Evolutionary conservation across 1,140 invertebrate species (phyloP), one percentile per base, ranked within the genome.

Genomic region (Tetraneura akinire): DNA sequence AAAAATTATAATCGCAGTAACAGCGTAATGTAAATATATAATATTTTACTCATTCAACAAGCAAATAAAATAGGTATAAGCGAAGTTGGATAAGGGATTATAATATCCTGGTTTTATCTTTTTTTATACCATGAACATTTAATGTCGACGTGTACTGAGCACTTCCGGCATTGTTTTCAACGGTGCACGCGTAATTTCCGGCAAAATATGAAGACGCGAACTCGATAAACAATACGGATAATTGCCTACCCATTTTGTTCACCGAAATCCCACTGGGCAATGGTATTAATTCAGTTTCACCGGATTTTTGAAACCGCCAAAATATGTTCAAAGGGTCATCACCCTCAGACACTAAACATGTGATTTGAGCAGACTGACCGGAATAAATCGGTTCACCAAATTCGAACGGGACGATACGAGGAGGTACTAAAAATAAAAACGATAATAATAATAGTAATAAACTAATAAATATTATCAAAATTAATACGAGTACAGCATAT

Each of bases 151-250:
- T 88, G 81, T 86, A 85, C 51, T 85, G 84, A 21, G 83, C 84
- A 45, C 73, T 76, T 8, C 83, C 84, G 9, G 87, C 84, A 21
- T 81, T 81, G 81, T 89, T 89, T 37, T 83, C 83, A 0, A 86
- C 87, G 10, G 81, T 13, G 83, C 88, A 89, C 9, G 86, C 86
- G 82, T 88, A 89, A 81, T 87, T 86, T 37, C 88, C 89, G 29
- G 86, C 83, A 82, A 89, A 87, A 76, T 81, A 45, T 14, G 81
- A 81, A 13, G 74, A 80, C 2, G 82, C 62, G 9, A 81, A 88
- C 47, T 91, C 89, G 83, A 92, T 92, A 51, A 90, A 90, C 81
- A 97, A 86, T 83, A 93, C 87, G 76, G 90, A 91, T 84, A 87
- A 81, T 81, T 91, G 91, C 83, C 90, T 89, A 68, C 92, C 91